These are phyloP conservation scores for Acleris cristana DNA, from an alignment of 2,888 invertebrate species.

Conservation along the genomic window DNA sequence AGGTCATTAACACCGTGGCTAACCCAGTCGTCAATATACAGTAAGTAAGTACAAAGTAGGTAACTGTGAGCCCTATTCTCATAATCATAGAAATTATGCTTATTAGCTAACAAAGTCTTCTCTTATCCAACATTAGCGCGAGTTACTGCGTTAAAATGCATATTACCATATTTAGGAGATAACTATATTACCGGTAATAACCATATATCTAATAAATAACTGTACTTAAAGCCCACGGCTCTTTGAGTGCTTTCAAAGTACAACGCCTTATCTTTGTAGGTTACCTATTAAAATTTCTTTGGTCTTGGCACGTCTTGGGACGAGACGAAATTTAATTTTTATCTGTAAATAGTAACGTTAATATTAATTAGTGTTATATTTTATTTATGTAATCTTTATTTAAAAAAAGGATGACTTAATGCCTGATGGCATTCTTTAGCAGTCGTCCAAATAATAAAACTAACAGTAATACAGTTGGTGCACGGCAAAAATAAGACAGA, in stretches of 20 bases:
- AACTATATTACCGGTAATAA: conserved; percentile 30
- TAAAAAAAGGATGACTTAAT: background rate
- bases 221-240: conserved; percentile 9
- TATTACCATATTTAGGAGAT: conserved; percentile 34
- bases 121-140: conserved; percentile 5
- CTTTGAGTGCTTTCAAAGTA: conserved; percentile 1
- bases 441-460: too few species aligned
- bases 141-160: conserved; percentile 19
- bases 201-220: conserved; percentile 24
- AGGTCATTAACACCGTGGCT: too few species aligned
- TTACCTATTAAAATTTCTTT: conserved; percentile 14
- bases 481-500: too few species aligned
- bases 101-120: conserved; percentile 12
- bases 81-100: conserved; percentile 25
- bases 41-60: background rate
- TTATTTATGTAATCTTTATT: background rate
- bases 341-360: background rate
- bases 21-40: too few species aligned
- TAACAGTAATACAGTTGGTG: too few species aligned
- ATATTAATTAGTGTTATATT: too few species aligned
- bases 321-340: background rate
- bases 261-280: conserved; percentile 14
- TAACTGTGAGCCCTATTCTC: background rate
- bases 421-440: too few species aligned
- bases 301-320: conserved; percentile 13